Base-by-base conservation (phyloP, 2,888 invertebrate species). In the Elysia crispata region DNA sequence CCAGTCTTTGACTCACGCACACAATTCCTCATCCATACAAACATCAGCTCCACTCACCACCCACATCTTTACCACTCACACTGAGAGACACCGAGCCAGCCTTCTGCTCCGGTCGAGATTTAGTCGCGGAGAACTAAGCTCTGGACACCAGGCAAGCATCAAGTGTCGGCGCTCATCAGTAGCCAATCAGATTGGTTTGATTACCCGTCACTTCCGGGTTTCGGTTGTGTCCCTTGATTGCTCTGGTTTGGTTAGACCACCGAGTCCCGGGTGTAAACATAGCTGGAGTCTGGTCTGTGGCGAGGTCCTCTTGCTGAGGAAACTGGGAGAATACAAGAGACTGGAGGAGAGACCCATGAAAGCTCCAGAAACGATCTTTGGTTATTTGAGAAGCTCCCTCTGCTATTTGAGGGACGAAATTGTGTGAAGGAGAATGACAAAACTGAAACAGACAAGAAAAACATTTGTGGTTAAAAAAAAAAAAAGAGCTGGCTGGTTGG, bases 101-200 rank as follows among this genome's bases (percentile, higher is more conserved):
- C 25, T 28, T 11, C 41, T 18, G 28, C 60, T 18, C 3, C 20
- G 23, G 33, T 31, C 33, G 6, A n/a, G 8, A 60, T n/a, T 6
- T 3, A 41, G 41, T 41, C 41, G 3, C 5, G 41, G 41, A 41
- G 41, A 41, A 23, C 30, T 57, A 41, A 28, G 66, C 72, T 23
- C 60, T 41, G 20, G 64, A n/a, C n/a, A 11, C 78, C 73, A 30
- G 57, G 73, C 49, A 49, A 49, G 78, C 64, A 78, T 78, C 78
- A 66, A 73, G 64, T 78, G 66, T 78, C 78, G 25, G 28, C 72
- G 78, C 78, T 78, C 78, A 78, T 78, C 79, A 74, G 41, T 62
- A 72, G 64, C 79, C 79, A 79, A 79, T 79, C 79, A 79, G 79
- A 79, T 79, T 79, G 74, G 74, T 79, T 79, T 79, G 79, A 79